Evolutionary conservation across 2,797 vertebrate genomes (phyloP), one percentile per base, ranked within the genome.

Genomic region (Bovichtus diacanthus): DNA sequence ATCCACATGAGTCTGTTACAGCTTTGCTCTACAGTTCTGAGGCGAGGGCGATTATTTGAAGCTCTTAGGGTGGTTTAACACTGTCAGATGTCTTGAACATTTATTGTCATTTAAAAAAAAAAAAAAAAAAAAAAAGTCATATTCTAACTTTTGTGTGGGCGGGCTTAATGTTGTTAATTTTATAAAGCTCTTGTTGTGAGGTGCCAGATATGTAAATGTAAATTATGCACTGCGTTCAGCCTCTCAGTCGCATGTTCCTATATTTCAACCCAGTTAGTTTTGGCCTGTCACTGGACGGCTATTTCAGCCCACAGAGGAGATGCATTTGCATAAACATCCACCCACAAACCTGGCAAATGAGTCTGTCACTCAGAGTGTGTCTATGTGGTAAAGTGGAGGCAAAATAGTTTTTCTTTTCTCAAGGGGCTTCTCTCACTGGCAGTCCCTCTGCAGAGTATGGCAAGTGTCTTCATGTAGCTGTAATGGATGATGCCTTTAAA

Each of bases 271-370:
- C 85, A 86, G 90, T 93, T 93, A 87, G 87, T 88, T 92, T 83
- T 88, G 90, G 89, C 84, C 90, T 90, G 91, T 94, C 90, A 89
- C 75, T 79, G 84, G 76, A 88, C 86, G 89, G 88, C 93, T 93
- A 93, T 95, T 93, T 92, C 91, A 92, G 86, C 87, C 88, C 88
- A 88, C 85, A 78, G 85, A 88, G 85, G 85, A 86, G 86, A 93
- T n/a, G 70, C 90, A 94, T 95, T 94, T 95, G 88, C 92, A 94
- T 95, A 93, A 94, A 94, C 93, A 95, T 94, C 92, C 87, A 87
- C 88, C 91, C 91, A 92, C 94, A 91, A 93, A 93, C 86, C 85
- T 87, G 90, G 93, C 88, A 95, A 95, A 95, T 94, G 92, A 94
- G 85, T 91, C 91, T 94, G 94, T 94, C 94, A 93, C 85, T 95